Conservation (phyloP, 2,113 vertebrate genomes). For the Hirundichthys speculiger region DNA sequence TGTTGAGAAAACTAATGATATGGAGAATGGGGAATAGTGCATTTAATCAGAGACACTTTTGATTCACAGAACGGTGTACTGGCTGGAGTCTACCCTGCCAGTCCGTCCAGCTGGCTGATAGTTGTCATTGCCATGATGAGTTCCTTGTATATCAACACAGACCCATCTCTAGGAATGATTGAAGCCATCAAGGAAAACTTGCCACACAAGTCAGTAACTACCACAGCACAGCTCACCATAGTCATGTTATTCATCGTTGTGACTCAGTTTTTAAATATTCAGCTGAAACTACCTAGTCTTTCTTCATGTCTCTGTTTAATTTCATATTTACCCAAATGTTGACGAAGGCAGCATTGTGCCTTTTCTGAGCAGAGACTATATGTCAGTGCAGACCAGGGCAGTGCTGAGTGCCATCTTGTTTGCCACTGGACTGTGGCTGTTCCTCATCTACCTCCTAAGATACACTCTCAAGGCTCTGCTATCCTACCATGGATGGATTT, state of each 20-base stretch:
- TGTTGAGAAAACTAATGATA: too few species aligned
- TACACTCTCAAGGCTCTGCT: conserved; percentile 88
- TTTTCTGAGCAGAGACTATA: conserved; percentile 68
- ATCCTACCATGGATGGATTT: conserved; percentile 95
- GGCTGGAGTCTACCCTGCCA: conserved; percentile 93
- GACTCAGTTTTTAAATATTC: neutral
- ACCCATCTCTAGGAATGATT: conserved; percentile 89
- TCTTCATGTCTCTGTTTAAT: neutral
- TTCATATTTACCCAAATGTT: neutral
- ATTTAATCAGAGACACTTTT: neutral
- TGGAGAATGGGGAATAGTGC: neutral
- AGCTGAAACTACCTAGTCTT: neutral
- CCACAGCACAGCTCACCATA: neutral
- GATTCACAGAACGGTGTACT: conserved; percentile 88
- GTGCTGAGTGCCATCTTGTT: conserved; percentile 86
- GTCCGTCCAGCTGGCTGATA: conserved; percentile 93
- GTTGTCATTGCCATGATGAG: conserved; percentile 88
- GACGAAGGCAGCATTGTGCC: conserved; percentile 23
- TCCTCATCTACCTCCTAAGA: conserved; percentile 87
- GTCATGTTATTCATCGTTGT: neutral
- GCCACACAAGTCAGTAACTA: conserved; percentile 82
- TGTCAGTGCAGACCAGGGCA: conserved; percentile 75
- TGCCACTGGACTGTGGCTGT: conserved; percentile 89
- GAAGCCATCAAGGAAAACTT: conserved; percentile 82
- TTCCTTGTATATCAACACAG: conserved; percentile 85